phyloP scores from a whole-genome alignment of 1,140 invertebrate genomes.

The Lordiphosa clarofinis region DNA sequence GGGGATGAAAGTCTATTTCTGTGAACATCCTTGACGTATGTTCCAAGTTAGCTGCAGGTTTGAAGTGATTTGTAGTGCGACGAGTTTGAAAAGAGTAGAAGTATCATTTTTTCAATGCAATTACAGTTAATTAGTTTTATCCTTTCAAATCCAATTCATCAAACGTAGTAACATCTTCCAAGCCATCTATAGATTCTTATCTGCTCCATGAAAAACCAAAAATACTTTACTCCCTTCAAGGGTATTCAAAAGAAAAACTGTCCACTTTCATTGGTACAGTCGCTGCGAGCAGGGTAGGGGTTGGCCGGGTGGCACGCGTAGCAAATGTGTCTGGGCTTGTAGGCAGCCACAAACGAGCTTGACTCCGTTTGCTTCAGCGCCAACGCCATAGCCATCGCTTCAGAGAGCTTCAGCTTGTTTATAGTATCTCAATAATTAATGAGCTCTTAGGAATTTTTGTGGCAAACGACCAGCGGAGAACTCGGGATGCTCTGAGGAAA shows the following conservation, averaged over 20 bases:
- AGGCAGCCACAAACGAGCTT: constrained; percentile 73
- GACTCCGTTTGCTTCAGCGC: constrained; percentile 54
- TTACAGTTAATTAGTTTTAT: too few relatives aligned
- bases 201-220: not conserved
- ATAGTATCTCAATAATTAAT: constrained; percentile 78
- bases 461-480: constrained; percentile 33
- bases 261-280: constrained; percentile 45
- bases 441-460: constrained; percentile 77
- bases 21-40: too few relatives aligned
- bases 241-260: constrained; percentile 51
- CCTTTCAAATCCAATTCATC: too few relatives aligned
- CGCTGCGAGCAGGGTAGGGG: not conserved
- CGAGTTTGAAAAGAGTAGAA: too few relatives aligned
- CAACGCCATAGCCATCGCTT: too few relatives aligned
- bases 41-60: too few relatives aligned
- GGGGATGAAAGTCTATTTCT: too few relatives aligned
- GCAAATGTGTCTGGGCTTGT: constrained; percentile 68
- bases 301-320: constrained; percentile 21
- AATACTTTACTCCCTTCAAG: constrained; percentile 13
- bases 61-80: too few relatives aligned
- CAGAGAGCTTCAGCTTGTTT: constrained; percentile 59
- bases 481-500: constrained; percentile 9
- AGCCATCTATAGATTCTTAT: not conserved
- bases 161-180: not conserved
- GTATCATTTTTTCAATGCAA: too few relatives aligned